These are phyloP conservation scores for Ictidomys tridecemlineatus DNA, from an alignment of 2,113 vertebrate genomes.

Conservation along the genomic window DNA sequence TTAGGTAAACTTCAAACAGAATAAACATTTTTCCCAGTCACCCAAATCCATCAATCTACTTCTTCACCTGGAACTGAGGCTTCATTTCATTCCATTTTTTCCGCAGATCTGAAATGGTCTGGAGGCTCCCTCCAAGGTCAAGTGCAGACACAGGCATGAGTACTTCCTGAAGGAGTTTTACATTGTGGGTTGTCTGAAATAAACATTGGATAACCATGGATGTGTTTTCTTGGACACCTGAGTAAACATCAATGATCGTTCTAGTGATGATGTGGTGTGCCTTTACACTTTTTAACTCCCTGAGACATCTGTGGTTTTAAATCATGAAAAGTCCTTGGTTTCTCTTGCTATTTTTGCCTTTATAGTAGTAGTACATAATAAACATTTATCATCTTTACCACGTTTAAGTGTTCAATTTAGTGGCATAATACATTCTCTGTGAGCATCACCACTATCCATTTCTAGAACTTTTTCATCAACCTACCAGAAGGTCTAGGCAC, in stretches of 20 bases:
- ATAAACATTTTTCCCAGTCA: background rate
- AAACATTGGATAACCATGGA: background rate
- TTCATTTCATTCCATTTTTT: slow-evolving; percentile 90
- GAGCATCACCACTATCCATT: too few relatives aligned
- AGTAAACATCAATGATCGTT: background rate
- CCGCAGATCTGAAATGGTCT: slow-evolving; percentile 86
- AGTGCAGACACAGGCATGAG: slow-evolving; percentile 86
- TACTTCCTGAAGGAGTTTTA: slow-evolving; percentile 88
- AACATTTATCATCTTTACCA: background rate
- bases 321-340: background rate
- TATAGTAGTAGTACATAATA: background rate
- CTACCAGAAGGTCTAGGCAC: background rate
- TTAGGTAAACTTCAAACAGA: slow-evolving; percentile 26
- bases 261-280: background rate
- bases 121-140: slow-evolving; percentile 89
- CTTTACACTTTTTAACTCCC: background rate
- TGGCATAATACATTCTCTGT: background rate
- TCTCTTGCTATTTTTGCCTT: slow-evolving; percentile 71
- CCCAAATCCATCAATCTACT: background rate
- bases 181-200: slow-evolving; percentile 87
- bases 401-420: background rate
- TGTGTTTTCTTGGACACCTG: background rate
- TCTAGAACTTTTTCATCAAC: background rate
- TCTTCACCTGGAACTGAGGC: slow-evolving; percentile 91
- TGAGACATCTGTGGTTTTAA: background rate